Base-by-base conservation (phyloP, 2,113 vertebrate genomes). In the Oceanites oceanicus region DNA sequence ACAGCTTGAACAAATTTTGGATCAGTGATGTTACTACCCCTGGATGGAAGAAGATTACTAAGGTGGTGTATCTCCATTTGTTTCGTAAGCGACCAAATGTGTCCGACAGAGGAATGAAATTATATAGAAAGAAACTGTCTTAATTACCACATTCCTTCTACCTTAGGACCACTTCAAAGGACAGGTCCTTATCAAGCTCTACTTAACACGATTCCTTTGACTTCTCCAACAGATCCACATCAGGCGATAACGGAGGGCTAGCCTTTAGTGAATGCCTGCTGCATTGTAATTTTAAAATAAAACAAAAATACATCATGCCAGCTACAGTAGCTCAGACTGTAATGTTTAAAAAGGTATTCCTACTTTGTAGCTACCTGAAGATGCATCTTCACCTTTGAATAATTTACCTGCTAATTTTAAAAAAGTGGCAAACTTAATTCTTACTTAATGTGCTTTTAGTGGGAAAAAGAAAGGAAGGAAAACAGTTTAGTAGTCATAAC, bases 281-380 rank as follows among this genome's bases (percentile, higher is more conserved):
- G 52, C 74, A 50, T 32, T 10, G 36, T 20, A 22, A n/a, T 53
- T 95, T 92, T n/a, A 50, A 77, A 89, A 26, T 27, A 58, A 79
- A 77, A 11, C 27, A 80, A 18, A 70, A 65, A 25, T 16, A 20
- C 4, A 2, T 50, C 42, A 61, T 22, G 22, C 11, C 29, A 16
- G 25, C 72, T 70, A 29, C 25, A 18, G 42, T 20, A 0, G 1
- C 34, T 63, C 20, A 19, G 77, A 11, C 40, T 83, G 40, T 36
- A 26, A 26, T 0, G 0, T 47, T 83, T 63, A 13, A 53, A 78
- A 73, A 36, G 19, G 3, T 9, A 2, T 27, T 82, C n/a, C 32
- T 90, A 1, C 66, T 59, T 71, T 26, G 32, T 34, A 47, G 56
- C 30, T 63, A 25, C 56, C 38, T 50, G 8, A 27, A 52, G 53